Evolutionary conservation across 1,140 invertebrate species (phyloP).

Genomic region (Patella vulgata): DNA sequence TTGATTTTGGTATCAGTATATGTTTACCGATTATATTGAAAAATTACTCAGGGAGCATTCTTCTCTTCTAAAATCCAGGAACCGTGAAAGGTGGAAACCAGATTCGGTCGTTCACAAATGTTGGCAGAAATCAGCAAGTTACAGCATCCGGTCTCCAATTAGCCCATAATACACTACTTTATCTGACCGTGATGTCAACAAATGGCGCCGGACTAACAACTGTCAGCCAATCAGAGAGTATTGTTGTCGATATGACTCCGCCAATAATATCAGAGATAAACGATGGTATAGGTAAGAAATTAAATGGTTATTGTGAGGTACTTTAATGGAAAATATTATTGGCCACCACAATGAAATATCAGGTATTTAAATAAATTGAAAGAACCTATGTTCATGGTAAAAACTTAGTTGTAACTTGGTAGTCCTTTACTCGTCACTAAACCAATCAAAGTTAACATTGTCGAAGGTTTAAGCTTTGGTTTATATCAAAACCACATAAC

Average conservation of each 20-base stretch:
- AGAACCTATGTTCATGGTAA: too few species aligned
- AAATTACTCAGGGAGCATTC: slow-evolving; percentile 1
- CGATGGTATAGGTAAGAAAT: slow-evolving; percentile 33
- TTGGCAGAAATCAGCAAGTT: slow-evolving; percentile 38
- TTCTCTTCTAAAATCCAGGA: slow-evolving; percentile 21
- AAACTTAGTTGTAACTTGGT: too few species aligned
- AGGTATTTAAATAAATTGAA: neutral
- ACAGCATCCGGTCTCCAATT: slow-evolving; percentile 28
- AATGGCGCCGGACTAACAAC: slow-evolving; percentile 41
- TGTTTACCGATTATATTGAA: too few species aligned
- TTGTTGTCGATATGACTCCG: slow-evolving; percentile 43
- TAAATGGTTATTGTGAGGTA: too few species aligned
- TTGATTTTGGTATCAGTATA: too few species aligned
- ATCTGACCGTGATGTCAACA: slow-evolving; percentile 46
- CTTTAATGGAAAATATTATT: too few species aligned
- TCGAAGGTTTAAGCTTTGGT: too few species aligned
- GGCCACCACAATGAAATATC: neutral
- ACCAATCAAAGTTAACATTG: too few species aligned
- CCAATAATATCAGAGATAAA: slow-evolving; percentile 31
- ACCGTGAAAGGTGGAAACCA: slow-evolving; percentile 43
- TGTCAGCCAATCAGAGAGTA: slow-evolving; percentile 34
- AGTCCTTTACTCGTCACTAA: too few species aligned
- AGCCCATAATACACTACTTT: slow-evolving; percentile 32
- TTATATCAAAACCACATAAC: too few species aligned
- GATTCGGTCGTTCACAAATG: slow-evolving; percentile 38